These are phyloP conservation scores for Netelia fuscicornis DNA, from an alignment of 2,888 invertebrate species.

Conservation along the genomic window DNA sequence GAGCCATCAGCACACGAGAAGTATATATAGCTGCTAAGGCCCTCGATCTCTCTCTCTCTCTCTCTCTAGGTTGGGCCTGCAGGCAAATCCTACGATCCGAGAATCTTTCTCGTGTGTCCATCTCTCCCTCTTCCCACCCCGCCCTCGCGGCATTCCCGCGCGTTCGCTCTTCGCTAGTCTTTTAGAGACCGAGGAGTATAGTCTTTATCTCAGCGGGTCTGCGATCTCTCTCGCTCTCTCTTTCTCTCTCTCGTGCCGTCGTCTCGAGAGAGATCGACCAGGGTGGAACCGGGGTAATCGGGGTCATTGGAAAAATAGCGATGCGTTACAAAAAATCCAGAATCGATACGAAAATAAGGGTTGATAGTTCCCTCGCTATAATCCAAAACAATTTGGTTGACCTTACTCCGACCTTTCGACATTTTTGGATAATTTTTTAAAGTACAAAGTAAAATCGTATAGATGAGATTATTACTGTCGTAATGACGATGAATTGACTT, in stretches of 20 bases:
- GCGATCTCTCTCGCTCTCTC: background rate
- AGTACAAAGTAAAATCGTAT: too few relatives aligned
- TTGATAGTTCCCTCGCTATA: too few relatives aligned
- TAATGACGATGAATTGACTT: too few relatives aligned
- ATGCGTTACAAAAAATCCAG: too few relatives aligned
- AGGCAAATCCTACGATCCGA: slow-evolving; percentile 65
- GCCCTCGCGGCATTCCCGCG: slow-evolving; percentile 47
- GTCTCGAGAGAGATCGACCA: slow-evolving; percentile 1
- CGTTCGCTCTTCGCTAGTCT: slow-evolving; percentile 14
- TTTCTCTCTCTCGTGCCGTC: slow-evolving; percentile 3
- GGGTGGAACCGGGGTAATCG: too few relatives aligned
- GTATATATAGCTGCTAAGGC: slow-evolving; percentile 27
- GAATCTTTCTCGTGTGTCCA: slow-evolving; percentile 22
- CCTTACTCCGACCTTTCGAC: too few relatives aligned
- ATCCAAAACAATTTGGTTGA: too few relatives aligned
- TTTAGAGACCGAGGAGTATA: slow-evolving; percentile 33
- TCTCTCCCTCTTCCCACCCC: background rate
- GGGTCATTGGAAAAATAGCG: too few relatives aligned
- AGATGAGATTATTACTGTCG: too few relatives aligned
- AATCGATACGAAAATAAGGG: too few relatives aligned
- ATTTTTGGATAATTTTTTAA: too few relatives aligned
- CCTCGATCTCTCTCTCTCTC: slow-evolving; percentile 13
- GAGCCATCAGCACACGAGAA: slow-evolving; percentile 25
- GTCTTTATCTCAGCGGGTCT: slow-evolving; percentile 60
- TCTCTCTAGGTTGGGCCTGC: slow-evolving; percentile 46